phyloP scores from a whole-genome alignment of 2,113 vertebrate species.

The Dromaius novaehollandiae region DNA sequence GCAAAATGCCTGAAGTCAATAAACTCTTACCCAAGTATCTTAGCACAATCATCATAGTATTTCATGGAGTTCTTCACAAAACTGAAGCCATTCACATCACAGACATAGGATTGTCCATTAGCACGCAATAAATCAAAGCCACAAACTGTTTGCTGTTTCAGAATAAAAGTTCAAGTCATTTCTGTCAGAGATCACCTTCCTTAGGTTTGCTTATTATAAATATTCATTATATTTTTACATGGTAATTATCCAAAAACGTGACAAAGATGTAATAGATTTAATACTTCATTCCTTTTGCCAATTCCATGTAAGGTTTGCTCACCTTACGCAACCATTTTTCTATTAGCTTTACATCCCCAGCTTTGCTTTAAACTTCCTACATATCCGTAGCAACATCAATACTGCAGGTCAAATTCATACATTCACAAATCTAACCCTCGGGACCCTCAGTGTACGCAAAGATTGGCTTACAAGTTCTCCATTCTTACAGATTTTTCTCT shows the following conservation, averaged over 20 bases:
- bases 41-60: constrained; percentile 93
- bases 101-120: constrained; percentile 92
- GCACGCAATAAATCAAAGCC: constrained; percentile 91
- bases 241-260: neutral
- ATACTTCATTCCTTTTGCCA: neutral
- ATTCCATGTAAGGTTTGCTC: neutral
- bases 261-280: neutral
- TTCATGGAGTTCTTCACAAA: constrained; percentile 96
- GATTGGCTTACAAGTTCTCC: neutral
- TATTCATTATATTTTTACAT: neutral
- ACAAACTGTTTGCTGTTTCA: constrained; percentile 90
- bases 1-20: neutral
- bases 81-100: constrained; percentile 93
- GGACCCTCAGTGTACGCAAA: neutral
- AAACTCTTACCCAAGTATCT: constrained; percentile 88
- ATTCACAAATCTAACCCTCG: neutral
- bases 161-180: constrained; percentile 43
- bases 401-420: neutral
- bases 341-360: neutral
- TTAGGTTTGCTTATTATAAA: neutral
- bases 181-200: neutral
- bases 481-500: neutral
- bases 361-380: neutral
- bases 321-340: neutral
- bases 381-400: neutral